phyloP scores from a whole-genome alignment of 2,888 invertebrate genomes.

The Euplagia quadripunctaria region DNA sequence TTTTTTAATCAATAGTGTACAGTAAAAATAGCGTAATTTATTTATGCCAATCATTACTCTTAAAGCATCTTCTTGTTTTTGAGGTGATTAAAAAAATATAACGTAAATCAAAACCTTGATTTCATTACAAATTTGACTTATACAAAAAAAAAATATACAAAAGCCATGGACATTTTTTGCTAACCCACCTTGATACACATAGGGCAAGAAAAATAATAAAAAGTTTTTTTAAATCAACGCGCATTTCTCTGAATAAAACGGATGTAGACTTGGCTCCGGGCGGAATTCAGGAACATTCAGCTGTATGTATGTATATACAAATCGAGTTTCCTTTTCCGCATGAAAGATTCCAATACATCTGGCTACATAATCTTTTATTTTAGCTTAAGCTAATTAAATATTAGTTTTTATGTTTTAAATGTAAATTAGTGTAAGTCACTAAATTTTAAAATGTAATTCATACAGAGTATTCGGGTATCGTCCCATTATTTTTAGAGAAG shows the following conservation, averaged over 20 bases:
- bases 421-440: too few species aligned
- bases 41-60: not conserved
- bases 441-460: too few species aligned
- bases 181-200: not conserved
- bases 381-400: too few species aligned
- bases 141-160: not conserved
- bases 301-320: constrained; percentile 44
- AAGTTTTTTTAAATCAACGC: constrained; percentile 7
- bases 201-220: not conserved
- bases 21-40: too few species aligned
- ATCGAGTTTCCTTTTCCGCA: constrained; percentile 62
- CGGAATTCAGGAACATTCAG: constrained; percentile 55
- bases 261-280: constrained; percentile 63
- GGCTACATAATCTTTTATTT: too few species aligned
- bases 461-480: too few species aligned
- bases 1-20: too few species aligned
- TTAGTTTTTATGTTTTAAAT: too few species aligned
- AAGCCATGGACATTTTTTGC: not conserved
- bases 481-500: too few species aligned
- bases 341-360: constrained; percentile 24
- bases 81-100: not conserved
- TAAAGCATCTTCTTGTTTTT: not conserved
- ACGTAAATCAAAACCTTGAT: too few species aligned
- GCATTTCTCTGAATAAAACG: constrained; percentile 38
- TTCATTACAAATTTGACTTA: too few species aligned